Percentiles rank a stretch among this genome's conserved stretches.
Conservation (phyloP, 2,888 invertebrate species). For the Argyresthia goedartella region DNA sequence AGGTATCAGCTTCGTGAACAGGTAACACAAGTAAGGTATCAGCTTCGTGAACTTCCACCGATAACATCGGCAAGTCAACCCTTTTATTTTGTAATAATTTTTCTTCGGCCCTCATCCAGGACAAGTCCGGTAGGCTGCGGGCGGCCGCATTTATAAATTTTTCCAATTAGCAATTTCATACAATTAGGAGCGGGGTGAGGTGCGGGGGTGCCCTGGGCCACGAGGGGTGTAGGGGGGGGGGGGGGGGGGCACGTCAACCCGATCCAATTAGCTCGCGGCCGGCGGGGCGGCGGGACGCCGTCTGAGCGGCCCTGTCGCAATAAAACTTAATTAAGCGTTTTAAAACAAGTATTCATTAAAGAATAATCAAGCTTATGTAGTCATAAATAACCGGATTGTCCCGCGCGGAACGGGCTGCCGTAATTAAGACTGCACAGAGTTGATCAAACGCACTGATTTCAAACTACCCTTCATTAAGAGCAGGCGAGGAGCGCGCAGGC, state of each 20-base stretch:
- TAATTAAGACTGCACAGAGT: slow-evolving; percentile 72
- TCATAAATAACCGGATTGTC: slow-evolving; percentile 72
- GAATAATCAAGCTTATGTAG: slow-evolving; percentile 73
- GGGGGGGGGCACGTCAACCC: slow-evolving; percentile 60
- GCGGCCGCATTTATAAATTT: slow-evolving; percentile 67
- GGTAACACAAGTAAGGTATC: too few species aligned
- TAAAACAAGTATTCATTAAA: slow-evolving; percentile 73
- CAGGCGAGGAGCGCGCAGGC: slow-evolving; percentile 40
- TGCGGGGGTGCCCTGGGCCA: neutral
- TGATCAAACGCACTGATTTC: slow-evolving; percentile 72
- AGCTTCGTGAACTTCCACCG: too few species aligned
- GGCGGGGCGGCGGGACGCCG: slow-evolving; percentile 59
- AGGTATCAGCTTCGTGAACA: too few species aligned
- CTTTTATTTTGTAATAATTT: slow-evolving; percentile 25
- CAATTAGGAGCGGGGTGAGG: slow-evolving; percentile 58
- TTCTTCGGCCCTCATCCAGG: slow-evolving; percentile 26
- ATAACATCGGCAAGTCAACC: slow-evolving; percentile 24
- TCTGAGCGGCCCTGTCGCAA: slow-evolving; percentile 65
- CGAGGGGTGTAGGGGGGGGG: slow-evolving; percentile 25
- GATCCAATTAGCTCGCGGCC: slow-evolving; percentile 70
- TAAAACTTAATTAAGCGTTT: slow-evolving; percentile 74
- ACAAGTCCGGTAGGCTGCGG: slow-evolving; percentile 35
- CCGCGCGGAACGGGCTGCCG: slow-evolving; percentile 67
- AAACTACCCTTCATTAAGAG: slow-evolving; percentile 71
- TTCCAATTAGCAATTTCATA: slow-evolving; percentile 72